Percentiles rank a stretch among this genome's conserved stretches.
Evolutionary conservation across 2,888 invertebrate species (phyloP).

Genomic region (Ernsta delagoae): DNA sequence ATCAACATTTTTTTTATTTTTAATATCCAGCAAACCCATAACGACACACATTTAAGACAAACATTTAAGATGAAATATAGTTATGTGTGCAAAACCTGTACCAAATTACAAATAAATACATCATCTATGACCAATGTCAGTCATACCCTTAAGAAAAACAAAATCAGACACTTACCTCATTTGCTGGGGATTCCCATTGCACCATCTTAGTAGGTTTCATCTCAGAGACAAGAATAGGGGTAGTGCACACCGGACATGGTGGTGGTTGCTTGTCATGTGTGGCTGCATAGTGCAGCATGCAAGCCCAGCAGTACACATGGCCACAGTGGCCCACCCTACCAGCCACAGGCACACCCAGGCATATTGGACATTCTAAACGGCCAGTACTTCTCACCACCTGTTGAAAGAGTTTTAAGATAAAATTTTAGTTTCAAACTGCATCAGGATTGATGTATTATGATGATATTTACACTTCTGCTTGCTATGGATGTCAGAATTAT

Average conservation of each 20-base stretch:
- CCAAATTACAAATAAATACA: background rate
- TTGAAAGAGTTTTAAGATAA: background rate
- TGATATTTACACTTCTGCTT: too few relatives aligned
- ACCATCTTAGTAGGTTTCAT: constrained; percentile 88
- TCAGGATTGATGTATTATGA: too few relatives aligned
- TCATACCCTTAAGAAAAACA: background rate
- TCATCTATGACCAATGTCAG: too few relatives aligned
- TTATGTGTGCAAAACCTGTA: background rate
- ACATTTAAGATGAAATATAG: too few relatives aligned
- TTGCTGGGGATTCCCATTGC: constrained; percentile 69
- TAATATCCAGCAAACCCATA: too few relatives aligned
- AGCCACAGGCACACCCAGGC: constrained; percentile 93
- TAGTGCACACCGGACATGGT: constrained; percentile 95
- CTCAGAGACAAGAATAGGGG: constrained; percentile 90
- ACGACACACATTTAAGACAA: too few relatives aligned
- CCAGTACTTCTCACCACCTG: constrained; percentile 75
- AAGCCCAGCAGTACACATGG: constrained; percentile 98
- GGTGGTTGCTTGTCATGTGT: constrained; percentile 92
- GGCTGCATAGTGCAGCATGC: constrained; percentile 95
- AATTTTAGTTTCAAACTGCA: too few relatives aligned
- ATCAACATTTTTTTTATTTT: too few relatives aligned
- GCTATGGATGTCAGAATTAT: too few relatives aligned
- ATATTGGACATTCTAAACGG: constrained; percentile 92
- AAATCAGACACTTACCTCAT: constrained; percentile 57
- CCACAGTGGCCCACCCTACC: constrained; percentile 97